phyloP scores from a whole-genome alignment of 2,888 invertebrate species.

The Torymus texanus region DNA sequence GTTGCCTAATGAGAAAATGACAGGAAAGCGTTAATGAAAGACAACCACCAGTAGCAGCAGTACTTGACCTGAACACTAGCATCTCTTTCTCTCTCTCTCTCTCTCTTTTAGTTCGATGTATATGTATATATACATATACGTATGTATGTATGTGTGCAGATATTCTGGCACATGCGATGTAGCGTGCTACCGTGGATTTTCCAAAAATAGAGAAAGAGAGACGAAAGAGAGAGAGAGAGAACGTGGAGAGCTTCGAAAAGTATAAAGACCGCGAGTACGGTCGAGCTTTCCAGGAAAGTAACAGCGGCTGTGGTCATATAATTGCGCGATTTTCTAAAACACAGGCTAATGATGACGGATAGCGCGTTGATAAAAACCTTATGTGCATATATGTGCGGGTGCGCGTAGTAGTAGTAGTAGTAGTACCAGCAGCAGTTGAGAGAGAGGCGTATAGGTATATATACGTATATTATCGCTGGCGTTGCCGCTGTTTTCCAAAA shows the following conservation, averaged over 20 bases:
- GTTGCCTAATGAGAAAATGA: neutral
- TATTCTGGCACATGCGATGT: conserved; percentile 54
- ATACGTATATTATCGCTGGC: too few relatives aligned
- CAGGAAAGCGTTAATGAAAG: conserved; percentile 9
- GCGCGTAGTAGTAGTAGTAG: too few relatives aligned
- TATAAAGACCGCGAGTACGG: neutral
- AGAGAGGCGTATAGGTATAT: too few relatives aligned
- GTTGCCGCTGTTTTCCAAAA: too few relatives aligned
- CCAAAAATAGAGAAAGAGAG: neutral
- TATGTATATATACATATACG: too few relatives aligned
- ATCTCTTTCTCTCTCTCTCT: neutral
- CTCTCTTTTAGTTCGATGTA: neutral
- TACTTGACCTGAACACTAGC: conserved; percentile 3
- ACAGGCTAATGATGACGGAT: conserved; percentile 47
- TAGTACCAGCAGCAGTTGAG: too few relatives aligned
- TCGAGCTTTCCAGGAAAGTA: conserved; percentile 27
- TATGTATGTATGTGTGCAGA: neutral
- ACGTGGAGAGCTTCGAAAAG: too few relatives aligned
- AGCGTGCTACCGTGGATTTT: conserved; percentile 55
- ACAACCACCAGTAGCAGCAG: neutral
- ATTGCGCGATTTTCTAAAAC: conserved; percentile 23
- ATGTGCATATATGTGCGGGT: too few relatives aligned
- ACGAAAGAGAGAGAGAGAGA: neutral
- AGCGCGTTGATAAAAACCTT: neutral
- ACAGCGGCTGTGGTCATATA: neutral